phyloP scores from a whole-genome alignment of 2,113 vertebrate species.

The Nesospiza acunhae region DNA sequence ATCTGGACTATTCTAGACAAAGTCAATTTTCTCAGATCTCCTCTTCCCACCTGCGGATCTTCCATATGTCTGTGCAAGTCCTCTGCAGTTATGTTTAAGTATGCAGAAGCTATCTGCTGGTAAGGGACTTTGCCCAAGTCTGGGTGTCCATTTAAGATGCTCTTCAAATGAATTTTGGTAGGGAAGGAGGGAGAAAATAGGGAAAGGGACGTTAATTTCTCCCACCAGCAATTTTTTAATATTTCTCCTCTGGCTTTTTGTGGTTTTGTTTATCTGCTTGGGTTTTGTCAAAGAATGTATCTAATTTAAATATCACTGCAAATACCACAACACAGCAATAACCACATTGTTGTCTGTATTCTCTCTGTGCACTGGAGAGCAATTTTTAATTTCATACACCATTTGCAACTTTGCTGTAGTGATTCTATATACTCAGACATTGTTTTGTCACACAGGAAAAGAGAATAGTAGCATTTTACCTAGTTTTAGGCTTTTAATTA shows the following conservation, averaged over 20 bases:
- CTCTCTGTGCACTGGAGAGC: not conserved
- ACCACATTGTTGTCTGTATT: not conserved
- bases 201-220: not conserved
- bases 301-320: not conserved
- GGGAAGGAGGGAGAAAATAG: not conserved
- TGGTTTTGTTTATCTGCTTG: not conserved
- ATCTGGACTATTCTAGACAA: rapidly evolving
- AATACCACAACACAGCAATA: not conserved
- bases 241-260: not conserved
- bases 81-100: not conserved
- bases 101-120: not conserved
- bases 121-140: not conserved
- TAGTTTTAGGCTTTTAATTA: not conserved
- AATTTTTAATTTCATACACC: constrained; percentile 37
- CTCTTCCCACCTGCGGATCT: not conserved
- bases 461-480: not conserved
- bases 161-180: not conserved
- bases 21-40: not conserved
- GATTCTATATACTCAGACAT: not conserved
- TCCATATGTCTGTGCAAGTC: not conserved
- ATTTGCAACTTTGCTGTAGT: constrained; percentile 13
- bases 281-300: not conserved
- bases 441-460: not conserved
- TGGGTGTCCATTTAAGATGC: not conserved
- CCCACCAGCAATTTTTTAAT: not conserved